Percentiles rank a stretch among this genome's conserved stretches.
These are phyloP conservation scores for Endotricha flammealis DNA, from an alignment of 2,888 invertebrate species.

Conservation along the genomic window DNA sequence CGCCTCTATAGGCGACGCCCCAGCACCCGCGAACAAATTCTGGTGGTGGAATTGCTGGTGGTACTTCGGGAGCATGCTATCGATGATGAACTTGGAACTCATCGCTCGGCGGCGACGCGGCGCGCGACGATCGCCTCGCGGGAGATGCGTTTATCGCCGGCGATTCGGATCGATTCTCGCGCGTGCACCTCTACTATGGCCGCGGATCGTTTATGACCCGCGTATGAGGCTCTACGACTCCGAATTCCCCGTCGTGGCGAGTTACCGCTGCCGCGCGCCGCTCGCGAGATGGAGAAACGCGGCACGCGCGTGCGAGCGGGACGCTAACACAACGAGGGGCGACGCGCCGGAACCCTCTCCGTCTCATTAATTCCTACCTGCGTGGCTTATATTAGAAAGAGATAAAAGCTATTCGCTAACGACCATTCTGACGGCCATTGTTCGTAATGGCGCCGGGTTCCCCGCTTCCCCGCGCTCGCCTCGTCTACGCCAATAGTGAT, in stretches of 20 bases:
- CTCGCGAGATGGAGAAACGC: slow-evolving; percentile 73
- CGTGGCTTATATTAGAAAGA: slow-evolving; percentile 76
- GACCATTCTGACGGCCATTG: slow-evolving; percentile 74
- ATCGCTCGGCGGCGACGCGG: slow-evolving; percentile 84
- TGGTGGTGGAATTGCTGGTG: slow-evolving; percentile 84
- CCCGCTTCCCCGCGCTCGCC: slow-evolving; percentile 58
- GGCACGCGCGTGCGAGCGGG: slow-evolving; percentile 63
- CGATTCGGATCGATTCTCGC: slow-evolving; percentile 79
- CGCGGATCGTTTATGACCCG: slow-evolving; percentile 92
- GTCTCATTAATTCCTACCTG: slow-evolving; percentile 78
- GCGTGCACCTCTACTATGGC: slow-evolving; percentile 80
- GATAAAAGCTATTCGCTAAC: slow-evolving; percentile 78
- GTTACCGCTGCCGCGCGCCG: slow-evolving; percentile 75
- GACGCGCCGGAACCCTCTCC: slow-evolving; percentile 66
- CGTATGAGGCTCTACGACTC: slow-evolving; percentile 91
- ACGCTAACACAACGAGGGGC: slow-evolving; percentile 43
- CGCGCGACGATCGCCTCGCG: slow-evolving; percentile 77
- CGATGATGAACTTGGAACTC: slow-evolving; percentile 98
- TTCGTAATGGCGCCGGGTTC: slow-evolving; percentile 72
- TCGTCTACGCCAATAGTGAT: slow-evolving; percentile 75
- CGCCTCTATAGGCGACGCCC: slow-evolving; percentile 85
- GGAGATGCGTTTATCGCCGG: slow-evolving; percentile 77
- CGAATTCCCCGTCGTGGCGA: slow-evolving; percentile 85
- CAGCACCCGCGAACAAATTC: slow-evolving; percentile 79
- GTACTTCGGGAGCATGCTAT: slow-evolving; percentile 98